phyloP scores from a whole-genome alignment of 2,888 invertebrate genomes.

The Zeuzera pyrina region DNA sequence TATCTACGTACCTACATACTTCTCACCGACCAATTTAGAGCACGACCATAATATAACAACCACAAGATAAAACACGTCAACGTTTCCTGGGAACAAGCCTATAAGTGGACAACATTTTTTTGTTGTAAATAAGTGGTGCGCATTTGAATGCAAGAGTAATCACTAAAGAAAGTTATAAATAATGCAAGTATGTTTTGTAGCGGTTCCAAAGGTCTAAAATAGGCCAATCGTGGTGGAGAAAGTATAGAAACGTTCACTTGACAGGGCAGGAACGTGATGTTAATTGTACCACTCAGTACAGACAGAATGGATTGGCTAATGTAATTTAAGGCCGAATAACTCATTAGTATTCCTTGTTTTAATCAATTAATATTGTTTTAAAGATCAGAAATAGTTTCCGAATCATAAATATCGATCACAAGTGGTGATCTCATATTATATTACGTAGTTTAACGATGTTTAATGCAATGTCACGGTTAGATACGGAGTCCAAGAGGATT shows the following conservation, averaged over 20 bases:
- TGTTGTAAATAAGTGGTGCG: constrained; percentile 10
- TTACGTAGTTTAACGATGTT: constrained; percentile 11
- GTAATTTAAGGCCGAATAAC: constrained; percentile 1
- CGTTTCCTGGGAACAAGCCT: constrained; percentile 45
- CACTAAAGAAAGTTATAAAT: constrained; percentile 7
- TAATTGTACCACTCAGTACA: constrained; percentile 2
- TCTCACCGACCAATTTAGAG: too few relatives aligned
- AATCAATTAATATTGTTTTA: too few relatives aligned
- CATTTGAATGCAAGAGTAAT: too few relatives aligned
- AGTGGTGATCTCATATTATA: constrained; percentile 1
- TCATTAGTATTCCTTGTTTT: too few relatives aligned
- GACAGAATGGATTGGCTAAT: constrained; percentile 6
- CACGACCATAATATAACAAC: constrained; percentile 23
- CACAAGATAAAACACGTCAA: constrained; percentile 31
- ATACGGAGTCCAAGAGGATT: constrained; percentile 23
- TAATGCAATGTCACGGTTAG: constrained; percentile 41
- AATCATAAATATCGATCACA: too few relatives aligned
- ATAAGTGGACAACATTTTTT: constrained; percentile 11
- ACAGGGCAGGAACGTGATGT: constrained; percentile 41
- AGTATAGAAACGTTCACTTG: constrained; percentile 46
- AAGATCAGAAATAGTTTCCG: too few relatives aligned
- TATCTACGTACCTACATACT: too few relatives aligned
- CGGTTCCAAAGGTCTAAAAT: constrained; percentile 34
- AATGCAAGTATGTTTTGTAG: constrained; percentile 41
- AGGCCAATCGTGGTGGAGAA: constrained; percentile 57